Evolutionary conservation across 2,113 vertebrate species (phyloP), one percentile per base, ranked within the genome.

Genomic region (Oncorhynchus mykiss): DNA sequence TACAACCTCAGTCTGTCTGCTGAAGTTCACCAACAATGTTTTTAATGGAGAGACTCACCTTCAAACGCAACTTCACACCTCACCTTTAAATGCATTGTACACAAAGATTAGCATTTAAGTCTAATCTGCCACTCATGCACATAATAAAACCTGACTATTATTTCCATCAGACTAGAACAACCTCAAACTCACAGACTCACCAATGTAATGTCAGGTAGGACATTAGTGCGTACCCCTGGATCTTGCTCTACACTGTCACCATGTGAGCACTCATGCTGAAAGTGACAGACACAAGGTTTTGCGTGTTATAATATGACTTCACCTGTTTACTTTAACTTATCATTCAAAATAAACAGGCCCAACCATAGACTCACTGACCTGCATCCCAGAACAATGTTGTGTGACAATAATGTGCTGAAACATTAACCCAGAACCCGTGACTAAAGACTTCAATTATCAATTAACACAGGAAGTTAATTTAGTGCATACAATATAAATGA

Each of bases 261-360:
- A 51, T 74, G 22, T 9, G 65, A 70, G 62, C 74, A 51, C 1
- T 87, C 85, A 34, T 57, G 75, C 86, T 90, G 73, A 82, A 79
- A 79, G 76, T 73, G 67, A 64, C 57, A 68, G 20, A 18, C n/a
- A 66, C 3, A 59, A 39, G 49, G 5, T 48, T 27, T 22, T 20
- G 18, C 57, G 64, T 25, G 22, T 16, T 16, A 51, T 16, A 5
- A 54, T 54, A 18, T 54, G 51, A 54, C 51, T 18, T 18, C 3
- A 54, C 16, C 4, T 54, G 51, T 54, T 54, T 54, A 54, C 51
- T 54, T 54, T 1, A 18, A 54, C 59, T 24, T 22, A 62, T 22
- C n/a, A n/a, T 62, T 22, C 18, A 22, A 62, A 62, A 68, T 31
- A 9, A 68, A 34, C 12, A 34, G 31, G 31, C 29, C 31, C 16